Conservation (phyloP, 2,797 vertebrate genomes). For the Buceros bicornis region DNA sequence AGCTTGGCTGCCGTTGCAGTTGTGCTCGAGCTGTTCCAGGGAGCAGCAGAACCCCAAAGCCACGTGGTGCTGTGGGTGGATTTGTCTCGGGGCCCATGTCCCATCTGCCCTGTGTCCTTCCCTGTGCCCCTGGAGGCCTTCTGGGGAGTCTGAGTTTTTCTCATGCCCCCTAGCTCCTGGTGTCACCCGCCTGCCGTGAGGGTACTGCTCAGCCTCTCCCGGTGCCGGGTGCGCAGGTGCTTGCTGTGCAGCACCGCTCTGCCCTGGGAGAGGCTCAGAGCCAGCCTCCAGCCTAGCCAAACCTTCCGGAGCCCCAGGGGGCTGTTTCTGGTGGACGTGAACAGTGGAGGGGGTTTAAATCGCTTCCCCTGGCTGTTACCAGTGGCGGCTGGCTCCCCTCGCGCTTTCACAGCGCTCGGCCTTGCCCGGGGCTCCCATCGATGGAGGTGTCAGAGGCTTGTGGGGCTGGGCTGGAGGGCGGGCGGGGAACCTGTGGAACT, state of each 20-base stretch:
- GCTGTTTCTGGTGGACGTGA: neutral
- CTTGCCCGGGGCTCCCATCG: no score
- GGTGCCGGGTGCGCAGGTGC: neutral
- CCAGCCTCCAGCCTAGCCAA: no score
- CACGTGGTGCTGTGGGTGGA: neutral
- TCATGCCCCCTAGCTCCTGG: neutral
- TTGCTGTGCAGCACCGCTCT: rapidly evolving
- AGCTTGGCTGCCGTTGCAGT: neutral
- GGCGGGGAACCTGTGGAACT: neutral
- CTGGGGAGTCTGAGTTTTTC: no score
- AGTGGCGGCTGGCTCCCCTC: neutral
- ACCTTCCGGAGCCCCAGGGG: neutral
- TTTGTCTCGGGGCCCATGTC: neutral
- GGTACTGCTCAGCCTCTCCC: no score
- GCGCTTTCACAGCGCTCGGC: no score
- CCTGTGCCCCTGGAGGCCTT: neutral
- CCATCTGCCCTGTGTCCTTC: neutral
- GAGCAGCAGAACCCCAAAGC: rapidly evolving
- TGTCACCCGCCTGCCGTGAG: rapidly evolving
- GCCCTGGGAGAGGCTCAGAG: no score
- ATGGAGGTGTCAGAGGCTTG: no score
- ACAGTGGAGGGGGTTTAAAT: neutral
- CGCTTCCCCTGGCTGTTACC: rapidly evolving
- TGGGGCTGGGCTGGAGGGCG: neutral
- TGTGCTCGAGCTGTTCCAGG: neutral